A percentile compares a stretch with the other conserved stretches of the same genome.
These are phyloP conservation scores for Agrochola lota DNA, from an alignment of 2,888 invertebrate species.

Conservation along the genomic window DNA sequence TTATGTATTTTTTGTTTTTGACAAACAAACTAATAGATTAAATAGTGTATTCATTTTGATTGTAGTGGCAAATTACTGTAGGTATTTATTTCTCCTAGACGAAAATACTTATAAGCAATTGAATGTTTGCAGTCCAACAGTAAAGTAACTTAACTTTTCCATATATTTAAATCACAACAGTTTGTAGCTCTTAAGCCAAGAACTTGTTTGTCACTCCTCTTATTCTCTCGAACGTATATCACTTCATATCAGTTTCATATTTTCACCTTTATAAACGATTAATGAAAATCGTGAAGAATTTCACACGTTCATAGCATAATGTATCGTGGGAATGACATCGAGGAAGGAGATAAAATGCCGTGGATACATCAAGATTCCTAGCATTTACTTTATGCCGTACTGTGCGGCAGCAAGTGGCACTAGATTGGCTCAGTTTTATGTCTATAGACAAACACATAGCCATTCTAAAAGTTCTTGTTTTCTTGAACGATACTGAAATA, in stretches of 20 bases:
- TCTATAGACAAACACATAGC: background rate
- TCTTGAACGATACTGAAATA: background rate
- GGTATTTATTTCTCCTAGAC: no score
- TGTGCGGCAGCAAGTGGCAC: constrained; percentile 1
- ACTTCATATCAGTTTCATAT: background rate
- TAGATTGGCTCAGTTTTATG: constrained; percentile 31
- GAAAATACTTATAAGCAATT: no score
- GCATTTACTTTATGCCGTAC: background rate
- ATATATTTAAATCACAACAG: no score
- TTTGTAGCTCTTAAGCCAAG: background rate
- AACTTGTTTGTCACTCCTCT: background rate
- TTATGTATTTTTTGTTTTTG: no score
- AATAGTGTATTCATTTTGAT: background rate
- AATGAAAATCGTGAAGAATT: constrained; percentile 41
- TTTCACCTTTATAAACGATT: background rate
- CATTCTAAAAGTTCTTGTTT: background rate
- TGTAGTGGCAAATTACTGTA: no score
- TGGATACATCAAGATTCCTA: constrained; percentile 28
- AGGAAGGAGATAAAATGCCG: constrained; percentile 24
- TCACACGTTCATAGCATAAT: constrained; percentile 20
- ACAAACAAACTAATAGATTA: background rate
- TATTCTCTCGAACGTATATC: background rate
- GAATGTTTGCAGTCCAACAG: no score
- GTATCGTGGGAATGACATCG: constrained; percentile 13
- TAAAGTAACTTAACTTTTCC: no score